A percentile compares a stretch with the other conserved stretches of the same genome.
phyloP scores from a whole-genome alignment of 2,797 vertebrate genomes.

The Caiman crocodilus region DNA sequence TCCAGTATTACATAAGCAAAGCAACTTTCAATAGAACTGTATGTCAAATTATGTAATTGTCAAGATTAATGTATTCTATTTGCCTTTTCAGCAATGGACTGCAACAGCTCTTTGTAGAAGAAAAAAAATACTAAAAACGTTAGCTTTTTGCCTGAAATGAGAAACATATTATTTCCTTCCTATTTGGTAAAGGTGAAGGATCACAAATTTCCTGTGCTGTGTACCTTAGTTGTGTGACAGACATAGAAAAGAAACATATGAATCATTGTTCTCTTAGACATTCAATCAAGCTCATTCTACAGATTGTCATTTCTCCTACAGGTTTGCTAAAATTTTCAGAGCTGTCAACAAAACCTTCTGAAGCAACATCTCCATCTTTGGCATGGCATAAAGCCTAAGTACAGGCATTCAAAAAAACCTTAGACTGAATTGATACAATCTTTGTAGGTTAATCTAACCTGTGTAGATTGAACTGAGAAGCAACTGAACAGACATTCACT shows the following conservation, averaged over 20 bases:
- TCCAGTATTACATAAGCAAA: slow-evolving; percentile 35
- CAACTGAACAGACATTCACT: too few relatives aligned
- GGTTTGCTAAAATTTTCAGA: background rate
- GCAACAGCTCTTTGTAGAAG: background rate
- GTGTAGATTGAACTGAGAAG: too few relatives aligned
- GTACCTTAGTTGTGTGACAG: background rate
- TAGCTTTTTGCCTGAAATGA: background rate
- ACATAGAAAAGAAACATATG: background rate
- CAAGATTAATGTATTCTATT: slow-evolving; percentile 5
- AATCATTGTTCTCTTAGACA: background rate
- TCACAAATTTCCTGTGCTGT: background rate
- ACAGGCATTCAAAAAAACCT: too few relatives aligned
- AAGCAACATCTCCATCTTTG: background rate
- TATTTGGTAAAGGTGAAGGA: background rate
- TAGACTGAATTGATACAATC: too few relatives aligned
- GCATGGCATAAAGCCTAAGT: background rate
- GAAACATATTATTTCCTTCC: background rate
- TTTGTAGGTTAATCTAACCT: too few relatives aligned
- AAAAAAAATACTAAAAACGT: background rate
- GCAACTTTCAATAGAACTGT: slow-evolving; percentile 10
- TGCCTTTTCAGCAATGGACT: slow-evolving; percentile 18
- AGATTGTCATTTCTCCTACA: background rate
- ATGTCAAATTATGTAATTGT: slow-evolving; percentile 32
- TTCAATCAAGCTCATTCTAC: background rate
- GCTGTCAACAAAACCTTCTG: background rate